Percentiles rank a stretch among this genome's conserved stretches.
These are phyloP conservation scores for Muscicapa adusta DNA, from an alignment of 2,113 vertebrate species.

Conservation along the genomic window DNA sequence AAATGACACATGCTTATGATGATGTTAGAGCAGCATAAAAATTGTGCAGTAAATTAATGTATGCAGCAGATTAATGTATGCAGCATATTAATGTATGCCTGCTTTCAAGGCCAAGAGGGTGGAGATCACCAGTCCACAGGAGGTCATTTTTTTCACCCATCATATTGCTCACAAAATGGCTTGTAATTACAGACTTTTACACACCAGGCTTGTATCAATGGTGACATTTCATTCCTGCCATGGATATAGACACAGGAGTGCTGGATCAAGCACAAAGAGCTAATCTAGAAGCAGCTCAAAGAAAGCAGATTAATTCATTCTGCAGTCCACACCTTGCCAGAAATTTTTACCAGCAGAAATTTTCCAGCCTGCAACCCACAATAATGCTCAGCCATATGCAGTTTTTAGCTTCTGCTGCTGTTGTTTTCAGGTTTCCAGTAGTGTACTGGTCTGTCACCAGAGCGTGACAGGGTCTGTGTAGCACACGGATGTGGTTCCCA, in stretches of 20 bases:
- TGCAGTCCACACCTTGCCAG: neutral
- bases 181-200: neutral
- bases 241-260: neutral
- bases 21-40: neutral
- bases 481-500: neutral
- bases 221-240: neutral
- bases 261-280: neutral
- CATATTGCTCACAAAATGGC: neutral
- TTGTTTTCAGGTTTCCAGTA: neutral
- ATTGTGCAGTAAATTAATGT: neutral
- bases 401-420: neutral
- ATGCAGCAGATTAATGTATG: neutral
- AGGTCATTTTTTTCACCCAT: neutral
- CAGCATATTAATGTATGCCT: neutral
- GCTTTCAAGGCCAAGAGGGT: neutral
- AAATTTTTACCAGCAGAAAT: neutral
- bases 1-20: neutral
- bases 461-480: neutral
- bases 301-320: neutral
- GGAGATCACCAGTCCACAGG: neutral
- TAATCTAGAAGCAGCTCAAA: neutral
- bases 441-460: neutral
- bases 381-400: neutral
- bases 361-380: neutral
- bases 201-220: neutral